Conservation (phyloP, 1,140 invertebrate genomes). For the Elymnias hypermnestra region DNA sequence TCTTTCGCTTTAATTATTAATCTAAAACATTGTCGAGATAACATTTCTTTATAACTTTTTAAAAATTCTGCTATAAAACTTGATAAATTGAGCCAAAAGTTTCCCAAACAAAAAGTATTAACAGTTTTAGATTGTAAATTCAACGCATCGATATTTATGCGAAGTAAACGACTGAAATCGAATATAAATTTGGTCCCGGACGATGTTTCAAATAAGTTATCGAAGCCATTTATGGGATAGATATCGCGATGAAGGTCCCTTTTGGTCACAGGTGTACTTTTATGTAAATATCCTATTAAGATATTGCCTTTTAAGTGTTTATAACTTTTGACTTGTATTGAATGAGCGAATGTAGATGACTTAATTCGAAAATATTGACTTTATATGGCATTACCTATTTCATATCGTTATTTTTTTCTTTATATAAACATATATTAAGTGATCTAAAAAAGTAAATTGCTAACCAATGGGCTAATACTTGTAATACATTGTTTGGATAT, state of each 20-base stretch:
- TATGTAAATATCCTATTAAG: slow-evolving; percentile 13
- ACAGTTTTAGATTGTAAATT: not conserved
- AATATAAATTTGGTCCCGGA: not conserved
- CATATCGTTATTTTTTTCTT: too few relatives aligned
- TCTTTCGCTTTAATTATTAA: too few relatives aligned
- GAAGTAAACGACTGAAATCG: slow-evolving; percentile 4
- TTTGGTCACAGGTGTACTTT: slow-evolving; percentile 15
- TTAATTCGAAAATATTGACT: too few relatives aligned
- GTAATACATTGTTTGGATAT: too few relatives aligned
- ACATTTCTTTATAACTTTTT: not conserved
- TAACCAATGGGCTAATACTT: too few relatives aligned
- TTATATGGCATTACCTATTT: too few relatives aligned
- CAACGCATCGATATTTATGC: slow-evolving; percentile 5
- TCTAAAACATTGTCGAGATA: too few relatives aligned
- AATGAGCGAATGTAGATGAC: too few relatives aligned
- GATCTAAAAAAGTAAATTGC: too few relatives aligned
- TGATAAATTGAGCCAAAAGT: slow-evolving; percentile 1
- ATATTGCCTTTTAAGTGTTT: slow-evolving; percentile 5
- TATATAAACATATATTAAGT: too few relatives aligned
- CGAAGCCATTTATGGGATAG: slow-evolving; percentile 45
- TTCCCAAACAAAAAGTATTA: not conserved
- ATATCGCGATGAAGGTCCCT: slow-evolving; percentile 31
- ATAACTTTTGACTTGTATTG: not conserved
- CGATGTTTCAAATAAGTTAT: slow-evolving; percentile 48
- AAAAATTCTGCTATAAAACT: not conserved